Evolutionary conservation across 2,888 invertebrate genomes (phyloP), one percentile per base, ranked within the genome.

Genomic region (Leptopilina myrica): DNA sequence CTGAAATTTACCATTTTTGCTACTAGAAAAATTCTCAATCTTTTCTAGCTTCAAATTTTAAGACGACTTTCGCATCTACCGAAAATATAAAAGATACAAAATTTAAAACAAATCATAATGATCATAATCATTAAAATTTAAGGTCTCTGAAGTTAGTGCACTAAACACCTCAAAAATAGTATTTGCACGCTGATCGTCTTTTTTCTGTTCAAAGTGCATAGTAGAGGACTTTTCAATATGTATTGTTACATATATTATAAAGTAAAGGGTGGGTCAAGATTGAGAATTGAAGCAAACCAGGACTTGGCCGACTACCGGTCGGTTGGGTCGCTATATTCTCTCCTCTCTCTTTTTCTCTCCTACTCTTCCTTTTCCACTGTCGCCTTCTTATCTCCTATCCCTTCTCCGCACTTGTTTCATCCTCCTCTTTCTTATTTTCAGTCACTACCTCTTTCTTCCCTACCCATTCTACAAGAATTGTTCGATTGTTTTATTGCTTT

Each of bases 271-370:
- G 73, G n/a, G 46, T 82, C 81, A 82, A 85, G 87, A 86, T 88
- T 90, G 90, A 90, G 90, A 90, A 90, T 88, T 87, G 88, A 86
- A 88, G 86, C 88, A 82, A 87, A 89, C 88, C 87, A 89, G 90
- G 89, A 90, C 89, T 89, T 90, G 88, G 87, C 84, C 87, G 83
- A 89, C 90, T 90, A 90, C 90, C 89, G 90, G 90, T 90, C 90
- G 89, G 88, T 90, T 89, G 89, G 89, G 89, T 90, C 90, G 89
- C 76, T 83, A 83, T 83, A 84, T 85, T 83, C 83, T 85, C 82
- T 86, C 85, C 82, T 85, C 83, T 84, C 84, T 83, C 81, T 77
- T 80, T 80, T 83, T 82, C 83, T 78, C 81, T 82, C 78, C 69
- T 84, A 84, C 81, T 84, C 85, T 84, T 84, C 85, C 82, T 85